Evolutionary conservation across 37 sponge, comb jelly and placozoan species (phyloP), one percentile per base, ranked within the genome.

Genomic region (Cliona cf. orientalis): DNA sequence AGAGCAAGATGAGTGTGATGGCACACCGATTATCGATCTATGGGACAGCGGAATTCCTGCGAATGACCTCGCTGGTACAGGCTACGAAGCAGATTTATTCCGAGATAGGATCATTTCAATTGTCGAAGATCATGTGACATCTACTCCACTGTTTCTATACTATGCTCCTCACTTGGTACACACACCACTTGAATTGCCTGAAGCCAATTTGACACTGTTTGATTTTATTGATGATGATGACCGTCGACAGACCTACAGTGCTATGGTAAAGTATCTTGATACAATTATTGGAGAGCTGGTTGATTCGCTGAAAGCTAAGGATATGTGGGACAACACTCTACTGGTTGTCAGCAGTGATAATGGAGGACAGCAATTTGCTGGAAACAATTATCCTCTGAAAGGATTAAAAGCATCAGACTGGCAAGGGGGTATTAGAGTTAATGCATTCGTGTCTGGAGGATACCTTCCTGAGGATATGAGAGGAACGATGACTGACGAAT

Each of bases 41-140:
- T 78, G 79, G 79, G 79, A 60, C 42, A 70, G 67, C 7, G 68
- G 71, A 14, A 61, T n/a, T n/a, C n/a, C n/a, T n/a, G n/a, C n/a
- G n/a, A n/a, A n/a, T n/a, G n/a, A n/a, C n/a, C n/a, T n/a, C 17
- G 25, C 69, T 53, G 19, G 79, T 53, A 28, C 26, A 9, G 34
- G 76, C 5, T 75, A 75, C 66, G 76, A 55, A 23, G 76, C 65
- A 46, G 39, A 12, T 33, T 29, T 75, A 46, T 75, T 55, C 23
- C 6, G 9, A 23, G 76, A 43, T 14, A 22, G 46, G 31, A 7
- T 75, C 7, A 21, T 75, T 9, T 6, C 11, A 63, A 21, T 63
- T 23, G n/a, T 63, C 9, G 14, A 14, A 19, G 32, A 22, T 9
- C 79, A 78, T 62, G 66, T 14, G 5, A 43, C 66, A 32, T 7